Percentiles rank a stretch among this genome's conserved stretches.
Conservation (phyloP, 2,888 invertebrate species). For the Morinoia aosen region DNA sequence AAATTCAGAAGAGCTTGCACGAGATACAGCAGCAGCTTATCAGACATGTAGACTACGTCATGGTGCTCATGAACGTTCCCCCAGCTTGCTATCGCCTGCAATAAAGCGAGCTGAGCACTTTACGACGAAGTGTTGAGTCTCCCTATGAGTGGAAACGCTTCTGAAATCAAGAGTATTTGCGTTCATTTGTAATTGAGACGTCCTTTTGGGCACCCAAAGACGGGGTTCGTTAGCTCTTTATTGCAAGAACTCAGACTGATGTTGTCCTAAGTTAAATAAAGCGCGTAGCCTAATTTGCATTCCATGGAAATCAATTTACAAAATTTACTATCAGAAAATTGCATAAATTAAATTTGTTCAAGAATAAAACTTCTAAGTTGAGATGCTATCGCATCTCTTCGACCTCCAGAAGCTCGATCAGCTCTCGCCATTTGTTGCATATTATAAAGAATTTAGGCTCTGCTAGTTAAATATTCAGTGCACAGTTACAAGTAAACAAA, state of each 20-base stretch:
- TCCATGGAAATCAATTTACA: not conserved
- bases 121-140: not conserved
- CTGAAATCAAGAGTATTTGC: not conserved
- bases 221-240: not conserved
- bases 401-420: not conserved
- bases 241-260: not conserved
- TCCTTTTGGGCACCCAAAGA: not conserved
- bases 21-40: not conserved
- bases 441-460: not conserved
- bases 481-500: not conserved
- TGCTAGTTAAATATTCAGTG: not conserved
- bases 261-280: not conserved
- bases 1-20: not conserved
- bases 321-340: not conserved
- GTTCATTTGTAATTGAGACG: not conserved
- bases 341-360: not conserved
- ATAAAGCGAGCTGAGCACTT: not conserved
- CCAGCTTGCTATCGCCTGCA: not conserved
- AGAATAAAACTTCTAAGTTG: not conserved
- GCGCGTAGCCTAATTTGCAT: not conserved
- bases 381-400: not conserved
- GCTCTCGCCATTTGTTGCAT: not conserved
- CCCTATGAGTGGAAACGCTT: not conserved
- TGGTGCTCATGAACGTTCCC: not conserved
- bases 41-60: not conserved